These are phyloP conservation scores for Lasioglossum zephyrum DNA, from an alignment of 2,888 invertebrate species.

Conservation along the genomic window DNA sequence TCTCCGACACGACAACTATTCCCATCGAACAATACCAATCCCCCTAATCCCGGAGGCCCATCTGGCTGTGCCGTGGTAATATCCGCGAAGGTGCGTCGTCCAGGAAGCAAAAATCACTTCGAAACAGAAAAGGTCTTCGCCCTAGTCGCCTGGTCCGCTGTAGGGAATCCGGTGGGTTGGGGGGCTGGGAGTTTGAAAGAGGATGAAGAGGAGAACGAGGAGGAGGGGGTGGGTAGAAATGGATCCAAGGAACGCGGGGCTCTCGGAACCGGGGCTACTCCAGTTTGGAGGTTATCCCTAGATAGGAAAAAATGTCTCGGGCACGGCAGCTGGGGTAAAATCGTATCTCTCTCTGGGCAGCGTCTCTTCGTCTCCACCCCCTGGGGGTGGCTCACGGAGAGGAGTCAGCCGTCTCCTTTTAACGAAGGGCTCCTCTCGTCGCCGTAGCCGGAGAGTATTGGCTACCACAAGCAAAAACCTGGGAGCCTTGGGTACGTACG, in stretches of 20 bases:
- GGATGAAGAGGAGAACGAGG: background rate
- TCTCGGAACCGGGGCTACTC: slow-evolving; percentile 68
- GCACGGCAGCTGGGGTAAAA: slow-evolving; percentile 78
- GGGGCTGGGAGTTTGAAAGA: background rate
- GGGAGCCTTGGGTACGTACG: slow-evolving; percentile 61
- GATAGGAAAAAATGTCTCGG: slow-evolving; percentile 77
- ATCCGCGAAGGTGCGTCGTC: slow-evolving; percentile 32
- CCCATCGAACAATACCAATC: slow-evolving; percentile 55
- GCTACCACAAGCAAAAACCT: slow-evolving; percentile 78
- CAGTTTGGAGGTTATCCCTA: slow-evolving; percentile 78
- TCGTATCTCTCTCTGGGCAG: slow-evolving; percentile 71
- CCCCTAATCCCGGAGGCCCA: slow-evolving; percentile 11
- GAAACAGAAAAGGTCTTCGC: slow-evolving; percentile 56
- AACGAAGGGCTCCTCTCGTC: slow-evolving; percentile 63
- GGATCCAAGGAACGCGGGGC: slow-evolving; percentile 50
- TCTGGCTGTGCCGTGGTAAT: background rate
- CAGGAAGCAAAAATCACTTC: slow-evolving; percentile 61
- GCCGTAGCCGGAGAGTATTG: slow-evolving; percentile 76
- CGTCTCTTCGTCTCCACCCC: slow-evolving; percentile 16
- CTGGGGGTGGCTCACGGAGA: slow-evolving; percentile 4
- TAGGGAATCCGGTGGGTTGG: background rate
- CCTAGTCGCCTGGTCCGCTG: slow-evolving; percentile 27
- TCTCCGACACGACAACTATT: slow-evolving; percentile 55
- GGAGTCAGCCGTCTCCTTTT: slow-evolving; percentile 45
- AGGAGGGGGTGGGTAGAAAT: slow-evolving; percentile 39